Conservation (phyloP, 1,140 invertebrate genomes). For the Philotrypesis tridentata region DNA sequence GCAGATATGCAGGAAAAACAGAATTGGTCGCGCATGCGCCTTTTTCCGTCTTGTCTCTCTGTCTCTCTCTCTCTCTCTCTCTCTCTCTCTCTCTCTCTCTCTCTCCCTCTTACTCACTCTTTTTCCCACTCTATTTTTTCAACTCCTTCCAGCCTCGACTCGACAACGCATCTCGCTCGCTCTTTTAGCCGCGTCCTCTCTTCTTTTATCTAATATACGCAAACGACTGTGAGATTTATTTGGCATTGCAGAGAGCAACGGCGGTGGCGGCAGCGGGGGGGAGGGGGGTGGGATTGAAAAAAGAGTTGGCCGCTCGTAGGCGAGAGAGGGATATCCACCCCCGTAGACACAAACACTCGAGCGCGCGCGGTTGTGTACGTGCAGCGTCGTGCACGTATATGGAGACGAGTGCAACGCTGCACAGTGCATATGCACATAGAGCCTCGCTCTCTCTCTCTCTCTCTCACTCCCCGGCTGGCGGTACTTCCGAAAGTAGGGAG, state of each 20-base stretch:
- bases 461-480: constrained; percentile 9
- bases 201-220: constrained; percentile 61
- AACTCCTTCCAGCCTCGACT: constrained; percentile 16
- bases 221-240: constrained; percentile 69
- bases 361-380: no score
- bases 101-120: no score
- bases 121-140: constrained; percentile 30
- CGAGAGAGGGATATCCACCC: neutral
- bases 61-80: neutral
- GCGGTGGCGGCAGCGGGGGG: no score
- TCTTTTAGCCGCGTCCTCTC: constrained; percentile 54
- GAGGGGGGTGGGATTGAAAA: constrained; percentile 3
- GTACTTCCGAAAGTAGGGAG: constrained; percentile 50
- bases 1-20: constrained; percentile 25
- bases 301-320: constrained; percentile 47
- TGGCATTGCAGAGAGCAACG: constrained; percentile 55
- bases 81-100: no score
- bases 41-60: constrained; percentile 33
- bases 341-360: constrained; percentile 29
- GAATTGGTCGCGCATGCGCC: constrained; percentile 60
- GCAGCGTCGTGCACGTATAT: no score
- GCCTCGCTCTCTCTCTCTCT: neutral
- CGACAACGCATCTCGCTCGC: constrained; percentile 45
- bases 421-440: constrained; percentile 46
- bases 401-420: constrained; percentile 34